phyloP scores from a whole-genome alignment of 2,113 vertebrate species.

The Orientallactaga bullata region DNA sequence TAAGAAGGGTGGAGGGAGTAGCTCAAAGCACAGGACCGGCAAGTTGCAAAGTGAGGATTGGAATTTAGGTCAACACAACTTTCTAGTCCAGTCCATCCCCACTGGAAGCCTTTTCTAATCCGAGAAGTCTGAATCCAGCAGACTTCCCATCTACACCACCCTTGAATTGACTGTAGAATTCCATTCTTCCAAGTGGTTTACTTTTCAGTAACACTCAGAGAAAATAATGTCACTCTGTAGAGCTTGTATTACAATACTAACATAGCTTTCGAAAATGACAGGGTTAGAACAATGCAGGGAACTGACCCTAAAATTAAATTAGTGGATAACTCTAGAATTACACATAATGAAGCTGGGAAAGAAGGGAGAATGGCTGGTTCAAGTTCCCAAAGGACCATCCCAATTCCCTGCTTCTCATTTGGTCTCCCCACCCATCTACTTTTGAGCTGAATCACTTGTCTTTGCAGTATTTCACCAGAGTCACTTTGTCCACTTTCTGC shows the following conservation, averaged over 20 bases:
- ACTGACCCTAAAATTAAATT: conserved; percentile 44
- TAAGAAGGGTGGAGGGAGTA: background rate
- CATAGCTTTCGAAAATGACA: conserved; percentile 48
- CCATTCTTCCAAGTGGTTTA: conserved; percentile 32
- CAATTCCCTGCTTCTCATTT: background rate
- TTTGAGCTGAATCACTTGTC: too few relatives aligned
- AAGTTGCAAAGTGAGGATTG: background rate
- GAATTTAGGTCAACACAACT: background rate
- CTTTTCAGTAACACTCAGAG: conserved; percentile 11
- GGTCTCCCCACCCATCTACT: background rate
- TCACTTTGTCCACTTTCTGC: background rate
- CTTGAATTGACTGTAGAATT: conserved; percentile 58
- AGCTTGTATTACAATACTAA: conserved; percentile 64
- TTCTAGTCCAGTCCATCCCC: background rate
- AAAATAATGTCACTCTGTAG: background rate
- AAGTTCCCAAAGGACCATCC: background rate
- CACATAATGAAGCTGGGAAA: background rate
- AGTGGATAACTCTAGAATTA: background rate
- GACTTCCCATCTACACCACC: background rate
- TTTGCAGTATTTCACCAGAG: background rate
- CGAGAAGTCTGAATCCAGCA: background rate
- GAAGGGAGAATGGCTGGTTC: background rate
- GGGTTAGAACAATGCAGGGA: conserved; percentile 44
- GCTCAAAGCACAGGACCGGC: background rate
- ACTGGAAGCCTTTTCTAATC: background rate